These are phyloP conservation scores for Taenioides sp. DNA, from an alignment of 2,797 vertebrate species.

Conservation along the genomic window DNA sequence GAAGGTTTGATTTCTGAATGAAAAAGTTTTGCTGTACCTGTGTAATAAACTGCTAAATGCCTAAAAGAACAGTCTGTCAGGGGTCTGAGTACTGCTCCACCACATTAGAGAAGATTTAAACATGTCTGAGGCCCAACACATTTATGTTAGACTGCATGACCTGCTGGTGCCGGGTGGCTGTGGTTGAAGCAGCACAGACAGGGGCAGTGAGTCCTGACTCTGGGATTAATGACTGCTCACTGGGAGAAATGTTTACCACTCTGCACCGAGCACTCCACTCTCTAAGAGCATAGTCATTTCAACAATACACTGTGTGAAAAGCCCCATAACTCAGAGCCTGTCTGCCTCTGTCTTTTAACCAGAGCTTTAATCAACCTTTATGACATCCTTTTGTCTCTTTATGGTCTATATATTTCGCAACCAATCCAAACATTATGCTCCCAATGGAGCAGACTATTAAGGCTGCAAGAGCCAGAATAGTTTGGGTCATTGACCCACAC, in stretches of 20 bases:
- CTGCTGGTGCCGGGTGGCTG: constrained; percentile 70
- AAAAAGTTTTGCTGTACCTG: constrained; percentile 12
- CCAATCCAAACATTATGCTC: constrained; percentile 81
- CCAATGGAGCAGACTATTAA: constrained; percentile 77
- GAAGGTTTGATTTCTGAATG: background rate
- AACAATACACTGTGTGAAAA: constrained; percentile 81
- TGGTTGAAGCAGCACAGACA: constrained; percentile 73
- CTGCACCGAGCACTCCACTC: constrained; percentile 63
- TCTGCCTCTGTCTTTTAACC: constrained; percentile 81
- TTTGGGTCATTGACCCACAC: constrained; percentile 80
- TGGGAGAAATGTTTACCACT: constrained; percentile 79
- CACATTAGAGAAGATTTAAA: constrained; percentile 58
- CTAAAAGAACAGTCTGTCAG: background rate
- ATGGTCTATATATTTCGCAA: constrained; percentile 84
- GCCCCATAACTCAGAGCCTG: constrained; percentile 79
- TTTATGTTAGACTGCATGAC: constrained; percentile 63
- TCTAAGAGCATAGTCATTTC: constrained; percentile 81
- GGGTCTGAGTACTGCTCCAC: constrained; percentile 19
- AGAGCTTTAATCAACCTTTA: constrained; percentile 85
- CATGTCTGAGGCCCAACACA: constrained; percentile 48
- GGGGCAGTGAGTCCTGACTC: constrained; percentile 62
- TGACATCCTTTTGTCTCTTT: constrained; percentile 85
- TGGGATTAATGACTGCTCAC: constrained; percentile 79
- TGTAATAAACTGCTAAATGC: constrained; percentile 12
- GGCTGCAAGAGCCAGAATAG: constrained; percentile 76